Evolutionary conservation across 2,113 vertebrate genomes (phyloP).

Genomic region (Lophius piscatorius): DNA sequence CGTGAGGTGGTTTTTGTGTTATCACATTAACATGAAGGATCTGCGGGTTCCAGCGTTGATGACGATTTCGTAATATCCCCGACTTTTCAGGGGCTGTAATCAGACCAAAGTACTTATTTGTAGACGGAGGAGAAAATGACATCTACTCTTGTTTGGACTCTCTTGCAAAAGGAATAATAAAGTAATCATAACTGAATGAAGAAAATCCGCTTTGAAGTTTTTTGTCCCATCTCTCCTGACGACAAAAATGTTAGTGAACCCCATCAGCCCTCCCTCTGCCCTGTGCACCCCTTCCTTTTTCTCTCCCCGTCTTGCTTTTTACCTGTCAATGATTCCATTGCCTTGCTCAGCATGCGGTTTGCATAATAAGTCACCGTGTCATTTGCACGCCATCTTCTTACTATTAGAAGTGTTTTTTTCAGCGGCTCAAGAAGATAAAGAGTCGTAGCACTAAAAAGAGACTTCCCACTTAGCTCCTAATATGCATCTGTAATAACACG

Average conservation of each 20-base stretch:
- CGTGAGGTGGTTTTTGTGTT: too few species aligned
- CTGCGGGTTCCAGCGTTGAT: too few species aligned
- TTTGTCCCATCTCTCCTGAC: slow-evolving; percentile 28
- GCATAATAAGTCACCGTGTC: slow-evolving; percentile 26
- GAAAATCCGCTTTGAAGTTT: slow-evolving; percentile 54
- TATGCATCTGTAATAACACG: slow-evolving; percentile 26
- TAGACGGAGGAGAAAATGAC: slow-evolving; percentile 42
- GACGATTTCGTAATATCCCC: too few species aligned
- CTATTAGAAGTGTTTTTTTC: not conserved
- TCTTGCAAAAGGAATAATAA: slow-evolving; percentile 59
- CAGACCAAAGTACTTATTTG: slow-evolving; percentile 52
- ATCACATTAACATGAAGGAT: too few species aligned
- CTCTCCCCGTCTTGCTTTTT: slow-evolving; percentile 17
- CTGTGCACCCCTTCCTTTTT: not conserved
- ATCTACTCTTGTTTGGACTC: slow-evolving; percentile 11
- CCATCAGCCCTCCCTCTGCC: slow-evolving; percentile 1
- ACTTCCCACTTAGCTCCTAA: slow-evolving; percentile 10
- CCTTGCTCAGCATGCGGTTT: slow-evolving; percentile 10
- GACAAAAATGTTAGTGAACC: slow-evolving; percentile 12
- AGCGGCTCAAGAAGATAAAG: not conserved
- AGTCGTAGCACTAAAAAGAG: not conserved
- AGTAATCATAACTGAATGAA: slow-evolving; percentile 40
- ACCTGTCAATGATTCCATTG: slow-evolving; percentile 20
- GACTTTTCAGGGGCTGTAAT: too few species aligned
- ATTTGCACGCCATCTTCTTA: not conserved